Conservation (phyloP, 2,888 invertebrate genomes). For the Agriotes lineatus region DNA sequence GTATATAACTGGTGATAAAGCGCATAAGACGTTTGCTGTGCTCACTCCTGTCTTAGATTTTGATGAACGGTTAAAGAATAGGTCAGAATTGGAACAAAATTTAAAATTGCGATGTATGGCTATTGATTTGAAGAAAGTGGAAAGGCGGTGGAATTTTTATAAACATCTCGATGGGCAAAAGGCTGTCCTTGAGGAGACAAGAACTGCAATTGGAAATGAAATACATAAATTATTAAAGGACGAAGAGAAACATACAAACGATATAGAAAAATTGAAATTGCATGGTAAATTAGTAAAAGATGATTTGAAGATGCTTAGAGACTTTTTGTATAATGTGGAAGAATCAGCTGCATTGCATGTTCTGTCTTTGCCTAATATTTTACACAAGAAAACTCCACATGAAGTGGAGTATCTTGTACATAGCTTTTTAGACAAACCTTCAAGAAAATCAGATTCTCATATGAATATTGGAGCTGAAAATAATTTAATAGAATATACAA, state of each 20-base stretch:
- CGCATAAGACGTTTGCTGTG: slow-evolving; percentile 75
- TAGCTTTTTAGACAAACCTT: slow-evolving; percentile 56
- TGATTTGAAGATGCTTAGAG: slow-evolving; percentile 75
- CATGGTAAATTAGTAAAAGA: slow-evolving; percentile 65
- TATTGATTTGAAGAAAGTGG: slow-evolving; percentile 70
- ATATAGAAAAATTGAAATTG: slow-evolving; percentile 70
- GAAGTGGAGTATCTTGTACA: slow-evolving; percentile 57
- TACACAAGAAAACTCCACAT: slow-evolving; percentile 75
- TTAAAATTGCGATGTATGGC: slow-evolving; percentile 69
- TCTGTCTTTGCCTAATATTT: slow-evolving; percentile 77
- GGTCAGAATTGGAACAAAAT: slow-evolving; percentile 68
- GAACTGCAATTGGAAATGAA: slow-evolving; percentile 67
- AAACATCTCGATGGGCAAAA: slow-evolving; percentile 69
- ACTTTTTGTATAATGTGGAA: slow-evolving; percentile 78
- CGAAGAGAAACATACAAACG: slow-evolving; percentile 56
- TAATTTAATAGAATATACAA: slow-evolving; percentile 71
- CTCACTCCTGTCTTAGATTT: slow-evolving; percentile 79
- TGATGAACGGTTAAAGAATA: slow-evolving; percentile 69
- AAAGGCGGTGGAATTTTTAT: slow-evolving; percentile 74
- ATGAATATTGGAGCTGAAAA: slow-evolving; percentile 69
- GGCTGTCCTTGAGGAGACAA: slow-evolving; percentile 68
- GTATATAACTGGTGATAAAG: slow-evolving; percentile 78
- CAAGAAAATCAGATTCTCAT: slow-evolving; percentile 66
- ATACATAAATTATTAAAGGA: slow-evolving; percentile 66
- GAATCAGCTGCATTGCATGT: slow-evolving; percentile 75